These are phyloP conservation scores for Tautogolabrus adspersus DNA, from an alignment of 2,113 vertebrate genomes.

Conservation along the genomic window DNA sequence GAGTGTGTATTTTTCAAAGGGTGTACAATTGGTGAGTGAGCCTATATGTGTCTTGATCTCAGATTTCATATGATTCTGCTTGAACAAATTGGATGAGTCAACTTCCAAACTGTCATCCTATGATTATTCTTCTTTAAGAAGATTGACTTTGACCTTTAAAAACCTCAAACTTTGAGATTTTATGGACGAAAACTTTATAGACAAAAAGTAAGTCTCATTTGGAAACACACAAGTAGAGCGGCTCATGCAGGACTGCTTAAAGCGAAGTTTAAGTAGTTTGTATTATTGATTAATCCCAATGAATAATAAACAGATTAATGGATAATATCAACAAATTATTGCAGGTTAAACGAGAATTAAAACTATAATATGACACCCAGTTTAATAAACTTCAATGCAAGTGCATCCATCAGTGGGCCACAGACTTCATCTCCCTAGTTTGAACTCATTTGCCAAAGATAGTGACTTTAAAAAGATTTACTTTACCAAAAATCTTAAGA, in stretches of 20 bases:
- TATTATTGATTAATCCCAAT: no score
- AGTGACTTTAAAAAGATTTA: no score
- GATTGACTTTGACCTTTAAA: slow-evolving; percentile 39
- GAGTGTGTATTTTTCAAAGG: slow-evolving; percentile 15
- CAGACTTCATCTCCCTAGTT: no score
- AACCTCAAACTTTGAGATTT: slow-evolving; percentile 19
- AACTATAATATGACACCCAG: no score
- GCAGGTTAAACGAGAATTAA: no score
- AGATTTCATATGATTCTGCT: slow-evolving; percentile 26
- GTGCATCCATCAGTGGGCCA: no score
- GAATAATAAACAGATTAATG: no score
- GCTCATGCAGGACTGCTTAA: background rate
- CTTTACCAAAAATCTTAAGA: no score
- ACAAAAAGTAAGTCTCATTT: background rate
- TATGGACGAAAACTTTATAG: slow-evolving; percentile 14
- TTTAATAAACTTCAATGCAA: no score
- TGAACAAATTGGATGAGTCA: slow-evolving; percentile 40
- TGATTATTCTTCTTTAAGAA: slow-evolving; percentile 20
- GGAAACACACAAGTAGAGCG: background rate
- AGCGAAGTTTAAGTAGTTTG: no score
- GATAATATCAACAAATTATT: no score
- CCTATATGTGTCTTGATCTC: slow-evolving; percentile 16
- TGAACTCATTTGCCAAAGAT: no score
- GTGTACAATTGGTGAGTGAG: slow-evolving; percentile 15
- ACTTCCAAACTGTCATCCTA: slow-evolving; percentile 26